phyloP scores from a whole-genome alignment of 2,113 vertebrate species.

The Cynocephalus volans region DNA sequence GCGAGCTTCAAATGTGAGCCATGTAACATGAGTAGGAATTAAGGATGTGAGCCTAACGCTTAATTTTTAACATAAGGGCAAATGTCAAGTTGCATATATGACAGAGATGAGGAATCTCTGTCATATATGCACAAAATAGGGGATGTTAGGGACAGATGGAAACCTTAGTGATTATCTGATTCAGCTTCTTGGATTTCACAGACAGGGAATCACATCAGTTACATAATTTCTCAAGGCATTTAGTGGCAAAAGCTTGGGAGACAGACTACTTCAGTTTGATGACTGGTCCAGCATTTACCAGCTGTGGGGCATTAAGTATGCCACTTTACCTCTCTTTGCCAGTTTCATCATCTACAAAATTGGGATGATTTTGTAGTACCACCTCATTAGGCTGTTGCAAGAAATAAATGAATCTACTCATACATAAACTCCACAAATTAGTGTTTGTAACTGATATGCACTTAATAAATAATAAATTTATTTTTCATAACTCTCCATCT shows the following conservation, averaged over 20 bases:
- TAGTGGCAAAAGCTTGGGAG: not conserved
- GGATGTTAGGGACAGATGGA: not conserved
- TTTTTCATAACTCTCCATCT: conserved; percentile 19
- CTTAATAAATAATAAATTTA: not conserved
- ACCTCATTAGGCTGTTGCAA: not conserved
- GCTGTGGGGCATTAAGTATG: not conserved
- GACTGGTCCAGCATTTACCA: not conserved
- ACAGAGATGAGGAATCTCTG: not conserved
- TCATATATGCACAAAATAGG: not conserved
- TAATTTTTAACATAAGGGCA: conserved; percentile 62
- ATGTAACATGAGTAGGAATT: not conserved
- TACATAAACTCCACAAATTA: not conserved
- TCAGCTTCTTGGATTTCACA: not conserved
- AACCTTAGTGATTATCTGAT: not conserved
- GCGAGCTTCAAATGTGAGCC: conserved; percentile 41
- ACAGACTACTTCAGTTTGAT: not conserved
- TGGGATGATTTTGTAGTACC: not conserved
- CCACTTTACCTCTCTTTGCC: not conserved
- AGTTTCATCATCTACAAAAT: not conserved
- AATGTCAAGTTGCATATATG: not conserved
- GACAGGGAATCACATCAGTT: not conserved
- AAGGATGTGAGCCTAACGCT: conserved; percentile 12
- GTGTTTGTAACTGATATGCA: not conserved
- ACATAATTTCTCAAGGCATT: conserved; percentile 14
- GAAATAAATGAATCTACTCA: not conserved